Percentiles rank a stretch among this genome's conserved stretches.
Conservation (phyloP, 2,797 vertebrate species). For the Anguilla pacifica region DNA sequence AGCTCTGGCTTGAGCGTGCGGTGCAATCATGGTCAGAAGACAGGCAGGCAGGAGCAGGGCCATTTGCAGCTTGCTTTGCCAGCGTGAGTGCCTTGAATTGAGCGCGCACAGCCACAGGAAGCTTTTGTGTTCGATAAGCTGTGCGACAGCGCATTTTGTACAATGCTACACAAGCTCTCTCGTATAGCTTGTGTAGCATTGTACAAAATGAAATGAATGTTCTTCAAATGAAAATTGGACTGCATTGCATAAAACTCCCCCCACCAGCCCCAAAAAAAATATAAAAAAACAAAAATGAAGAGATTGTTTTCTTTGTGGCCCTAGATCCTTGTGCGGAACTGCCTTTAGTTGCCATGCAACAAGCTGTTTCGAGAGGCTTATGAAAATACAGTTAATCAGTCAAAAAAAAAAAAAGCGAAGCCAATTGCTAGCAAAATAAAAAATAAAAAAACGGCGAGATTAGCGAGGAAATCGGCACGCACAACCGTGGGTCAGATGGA, state of each 20-base stretch:
- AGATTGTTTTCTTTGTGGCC: background rate
- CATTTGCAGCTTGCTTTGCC: too few species aligned
- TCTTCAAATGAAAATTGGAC: background rate
- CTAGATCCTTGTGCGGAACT: background rate
- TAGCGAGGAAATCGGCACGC: background rate
- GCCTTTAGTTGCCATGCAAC: slow-evolving; percentile 6
- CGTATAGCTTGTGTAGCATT: too few species aligned
- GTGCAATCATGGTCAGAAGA: too few species aligned
- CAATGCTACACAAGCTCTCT: background rate
- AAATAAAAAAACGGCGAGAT: background rate
- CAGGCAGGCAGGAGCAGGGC: too few species aligned
- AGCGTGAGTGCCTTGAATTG: too few species aligned
- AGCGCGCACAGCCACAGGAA: too few species aligned
- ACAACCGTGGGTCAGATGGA: background rate
- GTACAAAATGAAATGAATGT: too few species aligned
- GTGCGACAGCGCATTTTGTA: background rate
- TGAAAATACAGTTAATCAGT: background rate
- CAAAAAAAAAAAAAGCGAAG: background rate
- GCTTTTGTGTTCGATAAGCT: background rate
- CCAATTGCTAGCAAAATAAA: background rate
- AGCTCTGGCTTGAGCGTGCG: too few species aligned
- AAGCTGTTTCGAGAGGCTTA: background rate
- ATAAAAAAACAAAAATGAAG: background rate
- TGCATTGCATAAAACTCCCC: background rate
- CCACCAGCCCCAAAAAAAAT: background rate